Conservation (phyloP, 2,888 invertebrate species). For the Entomobrya multifasciata region DNA sequence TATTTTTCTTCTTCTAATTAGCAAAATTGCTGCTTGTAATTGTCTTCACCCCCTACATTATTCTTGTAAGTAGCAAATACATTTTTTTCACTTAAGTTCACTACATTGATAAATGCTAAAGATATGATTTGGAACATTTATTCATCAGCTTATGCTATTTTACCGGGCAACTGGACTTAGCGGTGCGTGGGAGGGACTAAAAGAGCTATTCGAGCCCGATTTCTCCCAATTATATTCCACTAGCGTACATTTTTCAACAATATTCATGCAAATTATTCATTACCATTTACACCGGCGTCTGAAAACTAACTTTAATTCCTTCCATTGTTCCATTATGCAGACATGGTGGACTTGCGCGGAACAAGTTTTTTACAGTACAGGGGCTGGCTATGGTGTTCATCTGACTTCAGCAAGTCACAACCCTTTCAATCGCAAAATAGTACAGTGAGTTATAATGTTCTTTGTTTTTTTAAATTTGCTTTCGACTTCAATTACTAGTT, state of each 20-base stretch:
- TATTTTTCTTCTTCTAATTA: background rate
- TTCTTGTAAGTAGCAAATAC: conserved; percentile 39
- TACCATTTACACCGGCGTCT: too few species aligned
- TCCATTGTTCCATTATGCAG: too few species aligned
- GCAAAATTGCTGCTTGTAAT: conserved; percentile 15
- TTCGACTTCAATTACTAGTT: too few species aligned
- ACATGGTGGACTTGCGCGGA: conserved; percentile 52
- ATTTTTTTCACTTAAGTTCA: background rate
- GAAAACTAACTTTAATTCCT: too few species aligned
- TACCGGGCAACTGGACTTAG: conserved; percentile 43
- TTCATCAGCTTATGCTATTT: conserved; percentile 39
- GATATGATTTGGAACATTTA: background rate
- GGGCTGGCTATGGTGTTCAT: conserved; percentile 51
- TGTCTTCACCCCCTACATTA: conserved; percentile 1
- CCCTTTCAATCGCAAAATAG: background rate
- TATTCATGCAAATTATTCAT: too few species aligned
- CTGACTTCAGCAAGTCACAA: conserved; percentile 43
- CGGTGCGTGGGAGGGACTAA: conserved; percentile 36
- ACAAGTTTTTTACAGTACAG: conserved; percentile 50
- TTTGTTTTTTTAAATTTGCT: too few species aligned
- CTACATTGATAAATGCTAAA: too few species aligned
- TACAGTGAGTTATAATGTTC: conserved; percentile 3
- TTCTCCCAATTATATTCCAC: background rate
- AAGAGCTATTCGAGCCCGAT: conserved; percentile 24
- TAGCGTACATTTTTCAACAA: too few species aligned